Evolutionary conservation across 2,888 invertebrate genomes (phyloP), one percentile per base, ranked within the genome.

Genomic region (Platycheirus albimanus): DNA sequence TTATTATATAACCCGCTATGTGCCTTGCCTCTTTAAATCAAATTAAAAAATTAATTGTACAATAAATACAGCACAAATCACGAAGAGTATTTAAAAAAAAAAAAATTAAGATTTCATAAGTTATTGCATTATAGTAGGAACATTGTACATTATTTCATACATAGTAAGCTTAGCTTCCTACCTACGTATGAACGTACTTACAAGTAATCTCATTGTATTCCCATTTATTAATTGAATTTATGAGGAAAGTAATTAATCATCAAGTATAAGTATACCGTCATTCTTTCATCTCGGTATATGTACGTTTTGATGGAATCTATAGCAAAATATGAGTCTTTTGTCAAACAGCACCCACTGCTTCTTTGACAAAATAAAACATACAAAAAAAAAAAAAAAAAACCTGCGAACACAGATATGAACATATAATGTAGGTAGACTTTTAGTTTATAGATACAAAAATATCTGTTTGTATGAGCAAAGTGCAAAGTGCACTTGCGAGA

Each of bases 161-260:
- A 43, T 17, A 28, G 24, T 61, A 24, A 30, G 45, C 30, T 61
- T n/a, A 15, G 13, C 38, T 41, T 2, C 7, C 17, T 61, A 28
- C 28, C 43, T 30, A 45, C n/a, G 6, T 30, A n/a, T 11, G 11
- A 33, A 17, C 6, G 0, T 11, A 15, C 33, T 5, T 17, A 6
- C 6, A 33, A 43, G 4, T 17, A n/a, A 58, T 45, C 41, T 67
- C 63, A 81, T 81, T 81, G 80, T 81, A 81, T 81, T 81, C 71
- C 51, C 66, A 76, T 81, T n/a, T 81, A 81, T 81, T 81, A 81
- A 81, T 81, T 81, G 66, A 81, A 77, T 61, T 71, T 54, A 81
- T 67, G 81, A 66, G 47, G 77, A 77, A 67, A 61, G 71, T 77
- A 77, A 81, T 81, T 81, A 81, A 81, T 81, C 81, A 81, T 77